phyloP scores from a whole-genome alignment of 2,888 invertebrate species.

The Andrena chrysosceles region DNA sequence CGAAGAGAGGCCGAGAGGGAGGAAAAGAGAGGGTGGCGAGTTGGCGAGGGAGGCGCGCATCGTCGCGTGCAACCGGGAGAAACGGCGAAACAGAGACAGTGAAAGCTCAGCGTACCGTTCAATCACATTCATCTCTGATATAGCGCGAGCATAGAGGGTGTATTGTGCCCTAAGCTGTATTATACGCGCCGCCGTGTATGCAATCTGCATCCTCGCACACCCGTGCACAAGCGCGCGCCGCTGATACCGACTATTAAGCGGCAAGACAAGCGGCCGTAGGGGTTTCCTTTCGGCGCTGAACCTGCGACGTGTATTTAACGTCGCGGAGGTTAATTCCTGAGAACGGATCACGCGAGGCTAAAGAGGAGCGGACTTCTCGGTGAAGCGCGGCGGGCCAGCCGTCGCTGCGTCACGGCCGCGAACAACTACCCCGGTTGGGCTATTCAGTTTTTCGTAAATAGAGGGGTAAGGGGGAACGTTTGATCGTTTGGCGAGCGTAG shows the following conservation, averaged over 20 bases:
- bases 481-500: neutral
- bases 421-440: neutral
- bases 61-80: conserved; percentile 26
- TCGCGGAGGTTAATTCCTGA: conserved; percentile 20
- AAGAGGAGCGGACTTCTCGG: conserved; percentile 14
- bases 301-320: conserved; percentile 18
- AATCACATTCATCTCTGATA: conserved; percentile 67
- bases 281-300: conserved; percentile 26
- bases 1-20: neutral
- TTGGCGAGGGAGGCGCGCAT: conserved; percentile 12
- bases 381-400: conserved; percentile 4
- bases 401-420: neutral
- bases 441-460: neutral
- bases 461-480: neutral
- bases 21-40: conserved; percentile 10
- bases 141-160: conserved; percentile 34
- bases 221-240: conserved; percentile 38
- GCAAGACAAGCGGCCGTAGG: conserved; percentile 35
- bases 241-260: conserved; percentile 64
- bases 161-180: conserved; percentile 68
- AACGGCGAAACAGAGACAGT: conserved; percentile 44
- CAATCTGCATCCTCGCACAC: conserved; percentile 66
- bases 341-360: conserved; percentile 31
- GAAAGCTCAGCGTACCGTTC: conserved; percentile 65
- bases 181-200: conserved; percentile 57